These are phyloP conservation scores for Chaetodon auriga DNA, from an alignment of 2,113 vertebrate species.

Conservation along the genomic window DNA sequence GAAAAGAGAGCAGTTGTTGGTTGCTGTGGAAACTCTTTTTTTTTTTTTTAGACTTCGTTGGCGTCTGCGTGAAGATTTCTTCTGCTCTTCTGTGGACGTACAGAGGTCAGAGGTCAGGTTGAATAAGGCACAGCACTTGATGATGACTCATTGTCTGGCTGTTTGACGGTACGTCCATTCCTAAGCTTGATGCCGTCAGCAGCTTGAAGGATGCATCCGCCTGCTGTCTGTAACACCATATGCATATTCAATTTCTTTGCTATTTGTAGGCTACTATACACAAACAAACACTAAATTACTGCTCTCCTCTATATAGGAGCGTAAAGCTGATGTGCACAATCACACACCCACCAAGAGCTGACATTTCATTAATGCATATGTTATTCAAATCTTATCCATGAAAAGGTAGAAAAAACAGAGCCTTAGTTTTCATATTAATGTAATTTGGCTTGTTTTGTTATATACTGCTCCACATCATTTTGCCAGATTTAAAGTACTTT, in stretches of 20 bases:
- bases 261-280: neutral
- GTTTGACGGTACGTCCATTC: neutral
- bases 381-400: slow-evolving; percentile 2
- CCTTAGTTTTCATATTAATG: neutral
- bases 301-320: neutral
- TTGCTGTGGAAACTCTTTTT: slow-evolving; percentile 21
- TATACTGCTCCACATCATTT: too few species aligned
- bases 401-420: slow-evolving; percentile 10
- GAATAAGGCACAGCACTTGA: neutral
- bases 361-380: slow-evolving; percentile 21
- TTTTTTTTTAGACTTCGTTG: neutral
- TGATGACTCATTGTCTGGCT: neutral
- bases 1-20: neutral
- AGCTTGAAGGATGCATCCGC: neutral
- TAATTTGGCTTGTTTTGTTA: too few species aligned
- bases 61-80: neutral
- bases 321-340: slow-evolving; percentile 17
- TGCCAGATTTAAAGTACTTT: neutral
- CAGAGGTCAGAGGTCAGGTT: slow-evolving; percentile 14
- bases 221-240: neutral
- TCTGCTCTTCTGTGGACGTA: neutral
- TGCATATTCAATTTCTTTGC: slow-evolving; percentile 6
- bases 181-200: neutral
- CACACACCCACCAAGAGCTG: slow-evolving; percentile 4
- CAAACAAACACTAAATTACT: slow-evolving; percentile 24